These are phyloP conservation scores for Phymorhynchus buccinoides DNA, from an alignment of 1,140 invertebrate genomes.

Conservation along the genomic window DNA sequence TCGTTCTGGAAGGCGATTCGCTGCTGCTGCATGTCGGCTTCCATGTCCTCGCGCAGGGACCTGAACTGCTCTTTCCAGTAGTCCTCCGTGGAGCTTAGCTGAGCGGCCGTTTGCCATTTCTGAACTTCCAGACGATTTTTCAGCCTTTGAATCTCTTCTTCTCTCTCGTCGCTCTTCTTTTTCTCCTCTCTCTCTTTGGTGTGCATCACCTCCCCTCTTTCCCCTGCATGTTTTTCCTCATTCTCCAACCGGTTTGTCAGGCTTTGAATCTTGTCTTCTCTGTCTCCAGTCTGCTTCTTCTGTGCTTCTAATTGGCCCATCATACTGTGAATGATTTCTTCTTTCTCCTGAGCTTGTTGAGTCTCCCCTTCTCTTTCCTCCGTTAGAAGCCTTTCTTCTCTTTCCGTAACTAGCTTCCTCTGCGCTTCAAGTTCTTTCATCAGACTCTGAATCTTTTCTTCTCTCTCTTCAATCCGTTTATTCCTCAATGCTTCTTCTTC, in stretches of 20 bases:
- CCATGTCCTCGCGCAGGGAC: slow-evolving; percentile 54
- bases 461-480: not conserved
- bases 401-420: not conserved
- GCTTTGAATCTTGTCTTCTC: not conserved
- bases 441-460: not conserved
- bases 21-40: slow-evolving; percentile 49
- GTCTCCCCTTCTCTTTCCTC: no score
- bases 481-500: not conserved
- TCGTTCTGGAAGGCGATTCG: slow-evolving; percentile 46
- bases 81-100: slow-evolving; percentile 47
- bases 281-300: not conserved
- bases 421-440: not conserved
- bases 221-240: not conserved
- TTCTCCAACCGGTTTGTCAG: not conserved
- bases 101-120: not conserved
- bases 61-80: slow-evolving; percentile 57
- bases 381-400: no score
- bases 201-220: no score
- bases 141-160: not conserved
- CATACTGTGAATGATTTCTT: no score
- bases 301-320: not conserved
- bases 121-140: not conserved
- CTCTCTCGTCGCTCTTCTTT: not conserved
- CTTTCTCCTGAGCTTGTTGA: no score
- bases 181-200: no score